Percentiles rank a stretch among this genome's conserved stretches.
Conservation (phyloP, 2,113 vertebrate species). For the Paradisaea rubra region DNA sequence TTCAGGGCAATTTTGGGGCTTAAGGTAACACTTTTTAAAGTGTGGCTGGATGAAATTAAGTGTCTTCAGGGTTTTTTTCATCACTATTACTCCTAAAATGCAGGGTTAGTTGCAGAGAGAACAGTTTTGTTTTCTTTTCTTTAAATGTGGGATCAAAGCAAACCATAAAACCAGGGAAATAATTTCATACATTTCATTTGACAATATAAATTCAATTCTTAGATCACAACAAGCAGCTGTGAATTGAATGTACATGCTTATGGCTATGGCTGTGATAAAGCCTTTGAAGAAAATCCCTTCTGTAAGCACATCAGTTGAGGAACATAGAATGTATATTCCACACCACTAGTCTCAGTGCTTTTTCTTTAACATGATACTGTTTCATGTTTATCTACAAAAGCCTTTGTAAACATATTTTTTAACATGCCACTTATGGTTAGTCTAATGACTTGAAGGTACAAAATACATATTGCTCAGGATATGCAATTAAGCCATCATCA, state of each 20-base stretch:
- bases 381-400: constrained; percentile 41
- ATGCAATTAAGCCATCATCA: neutral
- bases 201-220: constrained; percentile 33
- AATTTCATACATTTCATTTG: constrained; percentile 21
- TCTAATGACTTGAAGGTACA: neutral
- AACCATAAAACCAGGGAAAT: neutral
- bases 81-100: constrained; percentile 2
- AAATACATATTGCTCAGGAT: neutral
- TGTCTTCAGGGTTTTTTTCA: neutral
- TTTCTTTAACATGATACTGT: neutral
- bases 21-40: neutral
- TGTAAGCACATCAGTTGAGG: constrained; percentile 5
- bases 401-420: constrained; percentile 27
- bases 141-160: constrained; percentile 22
- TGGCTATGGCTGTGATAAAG: constrained; percentile 34
- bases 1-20: neutral
- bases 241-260: neutral
- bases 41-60: neutral
- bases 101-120: neutral
- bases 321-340: neutral
- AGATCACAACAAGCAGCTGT: constrained; percentile 36
- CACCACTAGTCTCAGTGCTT: neutral
- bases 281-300: constrained; percentile 48
- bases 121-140: neutral
- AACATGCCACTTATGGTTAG: constrained; percentile 2